Base-by-base conservation (phyloP, 2,797 vertebrate species). In the Sebastes steindachneri region DNA sequence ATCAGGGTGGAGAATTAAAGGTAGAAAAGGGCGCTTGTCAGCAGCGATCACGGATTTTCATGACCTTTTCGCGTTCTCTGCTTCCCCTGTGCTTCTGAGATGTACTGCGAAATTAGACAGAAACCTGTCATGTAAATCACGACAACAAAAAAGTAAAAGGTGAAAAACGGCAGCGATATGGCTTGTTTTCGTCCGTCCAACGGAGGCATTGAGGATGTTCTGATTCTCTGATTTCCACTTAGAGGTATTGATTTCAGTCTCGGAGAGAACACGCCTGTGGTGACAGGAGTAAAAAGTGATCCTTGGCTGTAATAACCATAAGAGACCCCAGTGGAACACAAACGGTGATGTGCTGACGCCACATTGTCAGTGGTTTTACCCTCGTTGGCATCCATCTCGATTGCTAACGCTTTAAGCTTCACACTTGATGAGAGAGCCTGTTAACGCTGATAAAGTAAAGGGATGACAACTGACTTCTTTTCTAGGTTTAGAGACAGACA, bases 211-310 rank as follows among this genome's bases (percentile, higher is more conserved):
- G 68, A 85, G 80, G 79, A 89, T 84, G 84, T 75, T 91, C 87
- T 28, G 80, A 91, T 85, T 80, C 79, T 89, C 78, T 84, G 85
- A 94, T 93, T 92, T 68, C 86, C 80, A 87, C 95, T 95, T 93
- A 93, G 81, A 86, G 19, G 41, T 93, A 96, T 95, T 87, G 94
- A 96, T 95, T 94, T 90, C 84, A 87, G 66, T 82, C 84, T 87
- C 11, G 48, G 41, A 77, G 79, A 83, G 87, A 91, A 91, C 84
- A 88, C 26, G 85, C 90, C 89, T 82, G 86, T 89, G 85, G 88
- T 93, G 91, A 93, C 90, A 85, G 77, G 85, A 68, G 70, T 60
- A 86, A 85, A 84, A 89, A 90, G 86, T 75, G 87, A 91, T 88
- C 73, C 84, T 91, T 66, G 76, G 85, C 80, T 88, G 70, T 88